Conservation (phyloP, 2,888 invertebrate genomes). For the Xanthia togata region DNA sequence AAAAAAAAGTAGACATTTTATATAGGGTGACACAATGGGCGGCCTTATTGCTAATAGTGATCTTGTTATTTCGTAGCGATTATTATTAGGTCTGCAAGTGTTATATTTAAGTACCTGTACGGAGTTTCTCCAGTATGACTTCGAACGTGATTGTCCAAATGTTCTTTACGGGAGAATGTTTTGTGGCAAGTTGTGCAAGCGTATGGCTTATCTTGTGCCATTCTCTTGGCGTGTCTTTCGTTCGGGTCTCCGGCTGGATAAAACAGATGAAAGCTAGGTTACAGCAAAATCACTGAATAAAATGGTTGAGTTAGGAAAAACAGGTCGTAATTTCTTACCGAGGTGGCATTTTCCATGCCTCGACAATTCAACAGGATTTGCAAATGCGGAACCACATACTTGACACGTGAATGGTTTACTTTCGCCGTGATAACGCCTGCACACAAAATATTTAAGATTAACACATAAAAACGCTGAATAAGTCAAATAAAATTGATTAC, state of each 20-base stretch:
- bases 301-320: neutral
- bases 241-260: constrained; percentile 82
- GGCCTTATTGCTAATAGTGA: neutral
- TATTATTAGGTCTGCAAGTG: neutral
- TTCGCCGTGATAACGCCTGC: constrained; percentile 95
- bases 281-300: neutral
- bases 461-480: constrained; percentile 5
- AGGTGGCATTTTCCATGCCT: constrained; percentile 96
- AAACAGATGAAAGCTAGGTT: neutral
- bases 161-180: constrained; percentile 96
- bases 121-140: constrained; percentile 96
- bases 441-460: constrained; percentile 42
- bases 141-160: constrained; percentile 95
- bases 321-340: constrained; percentile 87
- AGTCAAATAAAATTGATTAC: constrained; percentile 19
- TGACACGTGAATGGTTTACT: constrained; percentile 95
- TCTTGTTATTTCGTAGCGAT: neutral
- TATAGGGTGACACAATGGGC: neutral
- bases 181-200: constrained; percentile 96
- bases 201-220: constrained; percentile 96
- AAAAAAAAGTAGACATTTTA: neutral
- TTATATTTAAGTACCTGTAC: constrained; percentile 87
- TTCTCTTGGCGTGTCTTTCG: constrained; percentile 95
- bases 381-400: constrained; percentile 96
- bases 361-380: constrained; percentile 94